Conservation (phyloP, 2,888 invertebrate species). For the Tipula confusa region DNA sequence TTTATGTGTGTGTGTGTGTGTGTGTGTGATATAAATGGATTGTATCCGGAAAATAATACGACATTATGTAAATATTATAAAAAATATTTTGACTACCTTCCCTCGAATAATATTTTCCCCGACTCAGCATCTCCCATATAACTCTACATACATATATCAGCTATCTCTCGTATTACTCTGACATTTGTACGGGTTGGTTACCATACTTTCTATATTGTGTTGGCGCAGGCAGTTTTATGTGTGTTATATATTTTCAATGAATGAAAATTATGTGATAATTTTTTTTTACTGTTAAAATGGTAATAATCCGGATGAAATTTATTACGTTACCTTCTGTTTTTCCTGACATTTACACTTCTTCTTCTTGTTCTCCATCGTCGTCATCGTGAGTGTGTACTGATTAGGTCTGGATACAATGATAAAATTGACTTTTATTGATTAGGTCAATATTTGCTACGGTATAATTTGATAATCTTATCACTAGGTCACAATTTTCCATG, state of each 20-base stretch:
- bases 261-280: slow-evolving; percentile 20
- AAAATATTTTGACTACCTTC: neutral
- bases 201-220: neutral
- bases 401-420: neutral
- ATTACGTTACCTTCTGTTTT: neutral
- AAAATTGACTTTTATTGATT: neutral
- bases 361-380: no score
- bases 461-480: slow-evolving; percentile 12
- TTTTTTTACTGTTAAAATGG: neutral
- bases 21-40: no score
- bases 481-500: neutral
- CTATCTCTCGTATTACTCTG: neutral
- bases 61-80: neutral
- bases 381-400: neutral
- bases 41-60: neutral
- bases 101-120: neutral
- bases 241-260: neutral
- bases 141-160: no score
- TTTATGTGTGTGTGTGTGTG: neutral
- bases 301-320: slow-evolving; percentile 12
- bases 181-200: neutral
- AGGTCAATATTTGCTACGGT: neutral
- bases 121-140: neutral
- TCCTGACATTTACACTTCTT: neutral
- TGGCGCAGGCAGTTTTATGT: slow-evolving; percentile 1